A percentile compares a stretch with the other conserved stretches of the same genome.
phyloP scores from a whole-genome alignment of 2,888 invertebrate species.

The Calameuta pallipes region DNA sequence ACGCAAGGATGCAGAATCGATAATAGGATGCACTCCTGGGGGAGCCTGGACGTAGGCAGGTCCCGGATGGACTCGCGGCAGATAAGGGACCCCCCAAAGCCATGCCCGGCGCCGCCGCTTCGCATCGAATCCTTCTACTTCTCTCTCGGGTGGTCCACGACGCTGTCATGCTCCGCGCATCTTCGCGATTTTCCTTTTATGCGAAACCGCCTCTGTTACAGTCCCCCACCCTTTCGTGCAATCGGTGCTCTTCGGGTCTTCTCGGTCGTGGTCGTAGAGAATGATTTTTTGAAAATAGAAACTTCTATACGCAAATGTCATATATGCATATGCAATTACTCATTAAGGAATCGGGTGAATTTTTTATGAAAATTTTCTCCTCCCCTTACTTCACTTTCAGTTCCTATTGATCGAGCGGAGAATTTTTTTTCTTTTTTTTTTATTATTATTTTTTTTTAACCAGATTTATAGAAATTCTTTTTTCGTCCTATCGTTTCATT shows the following conservation, averaged over 20 bases:
- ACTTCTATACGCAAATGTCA: not conserved
- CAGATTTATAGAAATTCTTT: too few relatives aligned
- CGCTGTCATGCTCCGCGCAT: constrained; percentile 39
- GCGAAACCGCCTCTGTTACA: constrained; percentile 24
- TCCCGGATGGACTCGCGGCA: constrained; percentile 50
- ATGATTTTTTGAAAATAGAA: not conserved
- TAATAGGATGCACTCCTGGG: constrained; percentile 50
- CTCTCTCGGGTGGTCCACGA: constrained; percentile 62
- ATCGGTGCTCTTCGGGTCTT: not conserved
- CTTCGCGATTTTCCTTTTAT: constrained; percentile 20
- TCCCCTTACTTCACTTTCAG: not conserved
- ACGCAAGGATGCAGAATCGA: constrained; percentile 42
- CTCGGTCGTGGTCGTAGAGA: not conserved
- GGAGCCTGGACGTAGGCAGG: constrained; percentile 42
- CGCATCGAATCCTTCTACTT: constrained; percentile 58
- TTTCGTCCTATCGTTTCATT: too few relatives aligned
- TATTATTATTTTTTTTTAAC: too few relatives aligned
- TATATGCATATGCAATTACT: not conserved
- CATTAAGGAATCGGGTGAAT: not conserved
- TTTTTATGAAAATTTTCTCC: not conserved
- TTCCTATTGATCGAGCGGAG: too few relatives aligned
- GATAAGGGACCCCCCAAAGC: constrained; percentile 64
- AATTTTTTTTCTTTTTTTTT: too few relatives aligned
- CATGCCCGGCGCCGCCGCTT: constrained; percentile 61
- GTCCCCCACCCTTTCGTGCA: constrained; percentile 12